Base-by-base conservation (phyloP, 2,888 invertebrate genomes). In the Eupithecia subfuscata region DNA sequence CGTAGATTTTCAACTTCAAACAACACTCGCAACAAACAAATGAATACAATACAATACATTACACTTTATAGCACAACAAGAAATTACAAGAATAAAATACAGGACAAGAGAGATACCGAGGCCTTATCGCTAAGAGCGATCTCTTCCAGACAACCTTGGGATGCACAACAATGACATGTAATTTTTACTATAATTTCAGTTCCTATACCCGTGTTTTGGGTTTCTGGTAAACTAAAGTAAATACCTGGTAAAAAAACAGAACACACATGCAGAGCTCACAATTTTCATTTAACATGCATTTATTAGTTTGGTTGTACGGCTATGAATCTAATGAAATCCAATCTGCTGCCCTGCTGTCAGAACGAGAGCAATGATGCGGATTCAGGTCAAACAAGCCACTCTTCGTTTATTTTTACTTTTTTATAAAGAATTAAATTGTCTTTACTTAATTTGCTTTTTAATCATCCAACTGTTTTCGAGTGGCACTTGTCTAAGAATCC, bases 401-500 rank as follows among this genome's bases (percentile, higher is more conserved):
- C 22, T 56, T 22, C 5, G 22, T 60, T 60, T 60, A 43, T 43
- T 43, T 43, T 14, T 43, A 43, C 30, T 30, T 30, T 30, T 4
- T 12, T 12, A 14, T 12, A 43, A 43, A 12, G 43, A 1, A 40
- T 40, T 40, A 9, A 40, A 40, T 2, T 40, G 14, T 43, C 12
- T 14, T 43, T 43, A 43, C 43, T 43, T 43, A 14, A 43, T 43
- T 43, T 43, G 40, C 3, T 43, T 43, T 4, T 60, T 25, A 60
- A 60, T 14, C 12, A 25, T 40, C 40, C n/a, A 37, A 34, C 37
- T 30, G 22, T 52, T 22, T 60, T 60, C 14, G 14, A 60, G 25
- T 56, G 45, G 22, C 56, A 40, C 43, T 69, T 73, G 43, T 76
- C 52, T 71, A 68, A 22, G 16, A 22, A 34, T 45, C 25, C 75